Conservation (phyloP, 2,797 vertebrate species). For the Mastacembelus armatus region DNA sequence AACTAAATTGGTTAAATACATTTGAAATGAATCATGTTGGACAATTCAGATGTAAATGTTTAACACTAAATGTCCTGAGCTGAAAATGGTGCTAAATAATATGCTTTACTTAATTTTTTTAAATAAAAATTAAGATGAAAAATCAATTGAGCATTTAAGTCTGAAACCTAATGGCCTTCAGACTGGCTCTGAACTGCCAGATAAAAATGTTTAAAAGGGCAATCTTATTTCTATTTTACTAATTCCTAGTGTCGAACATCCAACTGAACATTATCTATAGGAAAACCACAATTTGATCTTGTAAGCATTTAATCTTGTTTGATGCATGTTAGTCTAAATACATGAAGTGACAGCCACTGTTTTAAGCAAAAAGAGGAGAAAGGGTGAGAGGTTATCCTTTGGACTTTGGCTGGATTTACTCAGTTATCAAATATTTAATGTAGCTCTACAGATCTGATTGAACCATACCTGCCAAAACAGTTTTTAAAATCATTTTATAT, state of each 20-base stretch:
- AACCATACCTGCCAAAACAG: constrained; percentile 6
- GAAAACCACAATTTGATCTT: constrained; percentile 10
- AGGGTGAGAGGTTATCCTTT: constrained; percentile 19
- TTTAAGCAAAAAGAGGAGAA: constrained; percentile 23
- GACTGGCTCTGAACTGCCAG: no score
- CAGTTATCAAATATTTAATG: constrained; percentile 5
- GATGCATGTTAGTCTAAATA: constrained; percentile 55
- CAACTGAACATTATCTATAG: not conserved
- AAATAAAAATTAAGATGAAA: no score
- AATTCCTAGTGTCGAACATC: not conserved
- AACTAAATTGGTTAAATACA: not conserved
- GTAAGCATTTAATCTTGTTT: constrained; percentile 5
- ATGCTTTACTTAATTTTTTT: no score
- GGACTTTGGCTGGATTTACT: constrained; percentile 46
- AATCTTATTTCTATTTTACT: not conserved
- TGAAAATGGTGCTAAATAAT: no score
- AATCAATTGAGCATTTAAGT: no score
- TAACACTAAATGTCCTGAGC: not conserved
- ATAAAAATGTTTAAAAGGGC: no score
- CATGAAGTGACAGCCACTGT: constrained; percentile 14
- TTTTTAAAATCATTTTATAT: not conserved
- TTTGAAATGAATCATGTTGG: not conserved
- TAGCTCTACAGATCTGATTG: constrained; percentile 18
- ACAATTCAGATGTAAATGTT: not conserved
- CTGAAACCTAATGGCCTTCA: no score